Percentiles rank a stretch among this genome's conserved stretches.
phyloP scores from a whole-genome alignment of 2,888 invertebrate genomes.

The Isoperla grammatica region DNA sequence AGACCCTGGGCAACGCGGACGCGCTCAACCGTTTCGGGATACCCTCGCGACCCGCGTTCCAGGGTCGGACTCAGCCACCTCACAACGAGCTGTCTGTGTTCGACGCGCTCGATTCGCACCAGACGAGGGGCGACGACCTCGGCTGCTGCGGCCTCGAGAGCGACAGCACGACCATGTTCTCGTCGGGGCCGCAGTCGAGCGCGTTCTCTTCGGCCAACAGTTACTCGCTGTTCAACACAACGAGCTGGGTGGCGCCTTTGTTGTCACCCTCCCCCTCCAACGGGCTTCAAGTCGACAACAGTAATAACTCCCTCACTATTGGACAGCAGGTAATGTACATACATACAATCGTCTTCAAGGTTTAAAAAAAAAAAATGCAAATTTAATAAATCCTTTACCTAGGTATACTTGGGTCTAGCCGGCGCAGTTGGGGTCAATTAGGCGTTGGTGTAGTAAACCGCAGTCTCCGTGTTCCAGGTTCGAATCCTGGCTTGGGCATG shows the following conservation, averaged over 20 bases:
- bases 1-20: neutral
- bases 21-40: neutral
- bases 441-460: too few species aligned
- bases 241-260: slow-evolving; percentile 27
- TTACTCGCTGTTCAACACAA: slow-evolving; percentile 38
- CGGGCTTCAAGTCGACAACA: neutral
- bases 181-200: slow-evolving; percentile 19
- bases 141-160: neutral
- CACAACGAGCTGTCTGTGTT: too few species aligned
- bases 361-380: too few species aligned
- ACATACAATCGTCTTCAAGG: too few species aligned
- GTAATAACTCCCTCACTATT: slow-evolving; percentile 19
- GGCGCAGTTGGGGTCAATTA: too few species aligned
- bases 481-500: too few species aligned
- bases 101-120: too few species aligned
- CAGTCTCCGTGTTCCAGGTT: too few species aligned
- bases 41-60: too few species aligned
- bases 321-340: slow-evolving; percentile 27
- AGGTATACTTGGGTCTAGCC: too few species aligned
- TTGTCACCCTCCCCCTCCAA: slow-evolving; percentile 6
- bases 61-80: too few species aligned
- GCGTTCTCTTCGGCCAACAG: slow-evolving; percentile 31
- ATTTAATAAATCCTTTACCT: too few species aligned
- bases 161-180: slow-evolving; percentile 23
- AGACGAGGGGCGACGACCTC: neutral